Conservation (phyloP, 2,888 invertebrate species). For the Agriopis marginaria region DNA sequence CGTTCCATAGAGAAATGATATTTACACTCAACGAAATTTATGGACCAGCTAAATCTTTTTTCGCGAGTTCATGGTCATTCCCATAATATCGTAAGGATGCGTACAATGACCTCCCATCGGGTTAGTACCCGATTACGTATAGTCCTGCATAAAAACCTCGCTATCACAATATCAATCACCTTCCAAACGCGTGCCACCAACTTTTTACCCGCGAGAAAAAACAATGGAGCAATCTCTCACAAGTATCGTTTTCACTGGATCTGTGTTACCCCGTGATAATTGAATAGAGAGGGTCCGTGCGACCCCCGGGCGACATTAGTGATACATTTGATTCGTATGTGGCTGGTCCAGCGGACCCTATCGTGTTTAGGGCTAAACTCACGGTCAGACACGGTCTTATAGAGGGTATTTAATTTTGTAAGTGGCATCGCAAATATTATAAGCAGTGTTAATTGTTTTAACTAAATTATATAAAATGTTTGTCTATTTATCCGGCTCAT, state of each 20-base stretch:
- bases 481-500: no score
- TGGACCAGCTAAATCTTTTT: no score
- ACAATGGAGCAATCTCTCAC: constrained; percentile 86
- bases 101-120: no score
- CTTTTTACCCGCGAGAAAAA: constrained; percentile 86
- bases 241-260: constrained; percentile 85
- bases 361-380: constrained; percentile 45
- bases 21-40: no score
- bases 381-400: constrained; percentile 27
- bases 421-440: constrained; percentile 15
- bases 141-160: constrained; percentile 3
- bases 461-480: no score
- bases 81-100: no score
- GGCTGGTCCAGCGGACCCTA: constrained; percentile 53
- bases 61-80: no score
- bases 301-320: constrained; percentile 70
- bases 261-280: constrained; percentile 80
- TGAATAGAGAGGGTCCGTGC: constrained; percentile 77
- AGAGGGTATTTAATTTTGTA: constrained; percentile 27
- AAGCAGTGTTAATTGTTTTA: neutral
- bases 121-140: no score
- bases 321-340: constrained; percentile 81
- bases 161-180: constrained; percentile 54
- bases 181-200: constrained; percentile 67
- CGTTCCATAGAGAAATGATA: no score